Evolutionary conservation across 92 coral and sea anemone species (phyloP), one percentile per base, ranked within the genome.

Genomic region (Umimayanthus kanabou): DNA sequence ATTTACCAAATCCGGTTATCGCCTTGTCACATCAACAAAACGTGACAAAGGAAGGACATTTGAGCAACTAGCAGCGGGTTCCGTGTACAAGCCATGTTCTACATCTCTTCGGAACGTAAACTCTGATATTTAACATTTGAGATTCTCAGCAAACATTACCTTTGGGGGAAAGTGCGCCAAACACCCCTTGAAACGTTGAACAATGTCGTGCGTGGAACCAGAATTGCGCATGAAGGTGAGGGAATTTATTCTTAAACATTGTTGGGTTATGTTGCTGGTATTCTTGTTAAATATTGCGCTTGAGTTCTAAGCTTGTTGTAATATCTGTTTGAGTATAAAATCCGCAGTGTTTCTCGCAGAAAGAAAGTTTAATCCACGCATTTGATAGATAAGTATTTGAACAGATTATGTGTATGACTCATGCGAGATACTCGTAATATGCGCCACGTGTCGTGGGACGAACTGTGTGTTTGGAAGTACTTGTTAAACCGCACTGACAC

Each of bases 161-260:
- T 20, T 75, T 9, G 79, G 23, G 5, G 11, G 4, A 18, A 14
- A 75, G 79, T 75, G 28, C 16, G 23, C 23, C 79, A 39, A 75
- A 43, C n/a, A 39, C 4, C 29, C 28, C 50, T 7, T 9, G 50
- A 47, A 47, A 47, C 37, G 11, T 18, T 9, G 25, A 75, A 39
- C 16, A 23, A 75, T 75, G 79, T 39, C 79, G 79, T 75, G 79
- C 53, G 4, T 39, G 25, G n/a, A 37, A 42, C 53, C 79, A 75
- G 79, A 75, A 75, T 75, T 53, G 40, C 79, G 49, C 50, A 7
- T 16, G 50, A 25, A 75, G 79, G 79, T 75, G 15, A 75, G n/a
- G 45, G 40, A 73, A 73, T 73, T 28, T 73, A 39, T 72, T 5
- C 20, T 0, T 33, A 8, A 0, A 71, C 37, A 7, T 28, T 71